phyloP scores from a whole-genome alignment of 1,140 invertebrate genomes.

The Drosophila insularis region DNA sequence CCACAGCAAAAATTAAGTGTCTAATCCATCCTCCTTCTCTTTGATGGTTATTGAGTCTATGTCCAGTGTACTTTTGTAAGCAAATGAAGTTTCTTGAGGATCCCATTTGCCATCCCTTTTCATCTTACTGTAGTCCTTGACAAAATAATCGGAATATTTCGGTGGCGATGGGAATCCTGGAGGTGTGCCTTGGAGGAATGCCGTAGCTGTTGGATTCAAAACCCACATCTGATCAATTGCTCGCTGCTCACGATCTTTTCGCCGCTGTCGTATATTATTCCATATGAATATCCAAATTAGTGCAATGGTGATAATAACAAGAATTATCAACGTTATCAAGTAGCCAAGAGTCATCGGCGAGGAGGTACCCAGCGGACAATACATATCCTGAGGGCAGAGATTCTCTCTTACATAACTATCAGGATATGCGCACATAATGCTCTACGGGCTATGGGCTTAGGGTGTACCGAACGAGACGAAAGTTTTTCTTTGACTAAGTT shows the following conservation, averaged over 20 bases:
- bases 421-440: background rate
- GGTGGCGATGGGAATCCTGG: background rate
- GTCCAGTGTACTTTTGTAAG: background rate
- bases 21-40: background rate
- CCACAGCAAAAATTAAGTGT: no score
- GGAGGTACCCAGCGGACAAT: background rate
- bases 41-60: background rate
- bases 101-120: background rate
- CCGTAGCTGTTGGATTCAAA: background rate
- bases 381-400: background rate
- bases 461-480: background rate
- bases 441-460: background rate
- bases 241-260: background rate
- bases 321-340: background rate
- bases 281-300: background rate
- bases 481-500: background rate
- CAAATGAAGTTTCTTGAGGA: background rate
- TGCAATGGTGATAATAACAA: background rate
- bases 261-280: background rate
- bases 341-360: background rate
- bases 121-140: conserved; percentile 1
- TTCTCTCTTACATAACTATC: background rate
- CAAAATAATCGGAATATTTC: background rate
- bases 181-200: background rate
- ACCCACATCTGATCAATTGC: background rate